These are phyloP conservation scores for Psittacula cyanocephala DNA, from an alignment of 2,113 vertebrate species.

Conservation along the genomic window DNA sequence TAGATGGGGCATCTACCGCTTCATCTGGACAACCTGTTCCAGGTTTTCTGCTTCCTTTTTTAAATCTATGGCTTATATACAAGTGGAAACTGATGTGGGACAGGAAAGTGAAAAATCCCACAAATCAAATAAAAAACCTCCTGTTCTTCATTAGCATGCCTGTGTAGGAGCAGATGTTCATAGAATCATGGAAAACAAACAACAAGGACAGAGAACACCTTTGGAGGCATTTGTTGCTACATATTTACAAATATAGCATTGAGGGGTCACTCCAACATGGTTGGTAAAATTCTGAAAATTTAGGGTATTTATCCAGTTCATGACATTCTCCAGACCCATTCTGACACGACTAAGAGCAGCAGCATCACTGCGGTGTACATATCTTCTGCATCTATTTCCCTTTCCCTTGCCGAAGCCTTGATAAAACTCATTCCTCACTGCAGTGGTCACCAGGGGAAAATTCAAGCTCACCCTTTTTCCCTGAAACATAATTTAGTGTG, in stretches of 20 bases:
- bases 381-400: neutral
- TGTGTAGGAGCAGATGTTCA: neutral
- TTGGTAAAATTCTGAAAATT: neutral
- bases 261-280: neutral
- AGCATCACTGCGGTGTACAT: rapidly evolving
- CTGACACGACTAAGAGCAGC: neutral
- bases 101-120: neutral
- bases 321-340: neutral
- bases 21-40: neutral
- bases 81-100: neutral
- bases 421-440: neutral
- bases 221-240: neutral
- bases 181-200: neutral
- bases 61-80: neutral
- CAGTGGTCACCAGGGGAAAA: neutral
- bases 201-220: neutral
- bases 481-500: neutral
- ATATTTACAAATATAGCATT: neutral
- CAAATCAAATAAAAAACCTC: rapidly evolving
- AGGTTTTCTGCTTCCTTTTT: neutral
- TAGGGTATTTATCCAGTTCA: neutral
- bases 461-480: neutral
- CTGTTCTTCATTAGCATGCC: neutral
- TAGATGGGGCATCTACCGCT: neutral
- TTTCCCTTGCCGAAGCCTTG: neutral